Base-by-base conservation (phyloP, 23 tunicate species). In the Halocynthia aurantium region DNA sequence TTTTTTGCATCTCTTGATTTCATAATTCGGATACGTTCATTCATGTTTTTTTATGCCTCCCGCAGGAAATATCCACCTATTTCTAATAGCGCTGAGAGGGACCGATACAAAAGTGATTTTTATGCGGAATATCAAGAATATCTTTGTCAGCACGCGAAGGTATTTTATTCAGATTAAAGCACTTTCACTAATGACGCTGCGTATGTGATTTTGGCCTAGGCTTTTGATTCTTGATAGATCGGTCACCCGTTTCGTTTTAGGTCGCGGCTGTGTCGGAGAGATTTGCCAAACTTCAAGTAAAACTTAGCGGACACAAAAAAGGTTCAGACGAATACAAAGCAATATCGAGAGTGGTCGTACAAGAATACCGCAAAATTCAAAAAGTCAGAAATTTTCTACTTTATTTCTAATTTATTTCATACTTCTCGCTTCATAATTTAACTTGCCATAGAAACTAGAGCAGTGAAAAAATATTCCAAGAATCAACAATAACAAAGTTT, bases 51-150 rank as follows among this genome's bases (percentile, higher is more conserved):
- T 31, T 31, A 31, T 31, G 44, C 44, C 44, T 31, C 44, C 44
- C 44, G 44, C 81, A 89, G 96, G 51, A 84, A 80, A 75, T 89
- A 89, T 80, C 69, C 69, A 13, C 58, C 75, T 11, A 89, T 89
- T 49, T 22, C 82, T 17, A 70, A 62, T 55, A 70, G 71, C 5
- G 88, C 84, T 44, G 85, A 89, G 55, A 56, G 96, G 0, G 87
- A 80, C 31, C 77, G 77, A 69, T 89, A 89, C 78, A 84, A 84
- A 68, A 80, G 61, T 18, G 96, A 89, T 53, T 89, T 89, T 76
- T 80, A 67, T 17, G 96, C 88, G 0, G 96, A 89, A 80, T 89
- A 84, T 62, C 80, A 89, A 52, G 96, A 89, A 84, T 89, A 89
- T 80, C 85, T 80, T 52, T 65, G 71, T 7, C 84, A 84, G 6